phyloP scores from a whole-genome alignment of 2,113 vertebrate genomes.

The Hippopotamus amphibius region DNA sequence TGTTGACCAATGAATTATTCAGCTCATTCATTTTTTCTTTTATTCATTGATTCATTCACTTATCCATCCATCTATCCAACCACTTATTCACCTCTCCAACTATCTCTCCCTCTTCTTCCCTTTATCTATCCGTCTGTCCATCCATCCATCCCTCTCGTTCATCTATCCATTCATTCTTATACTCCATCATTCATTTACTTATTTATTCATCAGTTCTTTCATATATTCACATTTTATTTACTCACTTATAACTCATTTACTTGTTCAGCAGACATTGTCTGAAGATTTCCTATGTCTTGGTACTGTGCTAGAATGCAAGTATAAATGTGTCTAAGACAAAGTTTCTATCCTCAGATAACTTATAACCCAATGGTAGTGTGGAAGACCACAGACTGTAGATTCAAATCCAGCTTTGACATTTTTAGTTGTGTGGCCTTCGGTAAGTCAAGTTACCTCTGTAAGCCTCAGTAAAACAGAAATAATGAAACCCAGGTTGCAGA shows the following conservation, averaged over 20 bases:
- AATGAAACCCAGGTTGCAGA: not conserved
- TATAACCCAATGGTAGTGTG: not conserved
- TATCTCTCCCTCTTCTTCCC: not conserved
- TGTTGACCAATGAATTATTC: not conserved
- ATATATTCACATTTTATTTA: not conserved
- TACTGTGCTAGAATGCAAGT: not conserved
- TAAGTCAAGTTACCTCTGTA: not conserved
- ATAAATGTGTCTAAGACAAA: not conserved
- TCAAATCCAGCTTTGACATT: not conserved
- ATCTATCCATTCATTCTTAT: not conserved
- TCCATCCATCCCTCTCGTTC: not conserved
- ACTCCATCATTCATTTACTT: not conserved
- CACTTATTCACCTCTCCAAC: not conserved
- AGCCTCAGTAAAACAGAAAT: not conserved
- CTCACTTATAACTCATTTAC: not conserved
- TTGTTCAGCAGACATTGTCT: conserved; percentile 32
- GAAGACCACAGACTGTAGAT: not conserved
- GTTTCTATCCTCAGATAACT: not conserved
- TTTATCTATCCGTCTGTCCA: not conserved
- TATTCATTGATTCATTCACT: not conserved
- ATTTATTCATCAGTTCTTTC: not conserved
- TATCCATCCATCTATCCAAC: not conserved
- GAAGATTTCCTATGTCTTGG: not conserved
- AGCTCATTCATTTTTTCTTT: not conserved
- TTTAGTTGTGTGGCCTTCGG: conserved; percentile 6